phyloP scores from a whole-genome alignment of 2,888 invertebrate genomes.

The Polyommatus iphigenia region DNA sequence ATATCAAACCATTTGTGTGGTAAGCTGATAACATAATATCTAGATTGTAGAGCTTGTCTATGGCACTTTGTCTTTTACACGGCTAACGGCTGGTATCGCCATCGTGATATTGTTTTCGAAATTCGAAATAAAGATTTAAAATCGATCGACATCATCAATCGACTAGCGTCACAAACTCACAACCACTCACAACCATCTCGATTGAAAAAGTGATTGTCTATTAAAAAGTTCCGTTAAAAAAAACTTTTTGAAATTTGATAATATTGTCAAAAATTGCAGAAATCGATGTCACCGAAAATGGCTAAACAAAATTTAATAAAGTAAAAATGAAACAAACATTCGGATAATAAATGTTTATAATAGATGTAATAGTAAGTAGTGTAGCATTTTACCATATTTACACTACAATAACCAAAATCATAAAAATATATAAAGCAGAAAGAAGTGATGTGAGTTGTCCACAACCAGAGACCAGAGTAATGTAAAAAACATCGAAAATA shows the following conservation, averaged over 20 bases:
- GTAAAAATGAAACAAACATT: slow-evolving; percentile 6
- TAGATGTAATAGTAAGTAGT: neutral
- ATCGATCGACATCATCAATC: too few species aligned
- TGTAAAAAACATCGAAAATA: neutral
- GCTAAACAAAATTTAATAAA: neutral
- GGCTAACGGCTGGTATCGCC: too few species aligned
- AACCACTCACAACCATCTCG: neutral
- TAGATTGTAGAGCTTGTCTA: too few species aligned
- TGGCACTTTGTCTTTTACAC: too few species aligned
- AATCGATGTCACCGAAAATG: neutral
- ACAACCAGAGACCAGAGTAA: neutral
- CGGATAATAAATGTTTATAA: neutral
- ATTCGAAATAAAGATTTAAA: too few species aligned
- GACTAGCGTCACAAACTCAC: neutral
- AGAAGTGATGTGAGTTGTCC: neutral
- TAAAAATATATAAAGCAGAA: neutral
- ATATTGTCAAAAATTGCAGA: neutral
- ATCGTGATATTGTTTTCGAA: too few species aligned
- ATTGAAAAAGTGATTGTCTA: neutral
- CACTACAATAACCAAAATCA: neutral
- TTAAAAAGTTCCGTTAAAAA: neutral
- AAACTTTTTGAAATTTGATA: neutral
- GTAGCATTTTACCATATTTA: slow-evolving; percentile 9
- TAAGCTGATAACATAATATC: too few species aligned
- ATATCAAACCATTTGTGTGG: too few species aligned